Percentiles rank a stretch among this genome's conserved stretches.
These are phyloP conservation scores for Panthera leo DNA, from an alignment of 2,113 vertebrate genomes.

Conservation along the genomic window DNA sequence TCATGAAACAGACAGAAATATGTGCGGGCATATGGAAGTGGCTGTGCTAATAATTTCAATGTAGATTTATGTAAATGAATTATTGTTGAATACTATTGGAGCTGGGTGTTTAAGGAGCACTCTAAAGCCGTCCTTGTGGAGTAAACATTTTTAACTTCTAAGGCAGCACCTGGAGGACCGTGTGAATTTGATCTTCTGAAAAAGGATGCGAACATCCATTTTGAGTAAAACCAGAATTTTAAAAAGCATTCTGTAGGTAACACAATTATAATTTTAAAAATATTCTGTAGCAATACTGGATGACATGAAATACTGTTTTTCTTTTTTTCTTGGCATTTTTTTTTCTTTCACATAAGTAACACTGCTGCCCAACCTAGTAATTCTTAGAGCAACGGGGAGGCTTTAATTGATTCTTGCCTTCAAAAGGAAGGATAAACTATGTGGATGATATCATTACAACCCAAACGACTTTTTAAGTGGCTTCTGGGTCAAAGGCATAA, in stretches of 20 bases:
- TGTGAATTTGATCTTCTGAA: neutral
- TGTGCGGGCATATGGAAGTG: neutral
- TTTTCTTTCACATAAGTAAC: neutral
- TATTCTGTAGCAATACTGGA: neutral
- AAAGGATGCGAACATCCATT: neutral
- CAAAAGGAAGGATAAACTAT: neutral
- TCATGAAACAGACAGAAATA: conserved; percentile 16
- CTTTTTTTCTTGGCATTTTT: neutral
- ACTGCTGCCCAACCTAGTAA: neutral
- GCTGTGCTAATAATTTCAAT: neutral
- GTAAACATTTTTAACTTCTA: neutral
- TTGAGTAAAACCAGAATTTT: neutral
- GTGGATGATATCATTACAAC: neutral
- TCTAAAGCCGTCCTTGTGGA: neutral
- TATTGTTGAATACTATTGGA: neutral
- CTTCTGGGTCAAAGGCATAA: neutral
- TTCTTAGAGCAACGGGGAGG: neutral
- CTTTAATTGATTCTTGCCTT: neutral
- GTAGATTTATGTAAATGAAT: neutral
- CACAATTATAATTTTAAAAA: neutral
- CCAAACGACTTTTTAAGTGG: neutral
- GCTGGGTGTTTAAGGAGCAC: neutral
- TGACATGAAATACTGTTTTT: neutral
- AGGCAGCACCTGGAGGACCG: neutral
- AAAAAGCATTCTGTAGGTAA: neutral